phyloP scores from a whole-genome alignment of 2,888 invertebrate species.

The Drosophila ezoana region DNA sequence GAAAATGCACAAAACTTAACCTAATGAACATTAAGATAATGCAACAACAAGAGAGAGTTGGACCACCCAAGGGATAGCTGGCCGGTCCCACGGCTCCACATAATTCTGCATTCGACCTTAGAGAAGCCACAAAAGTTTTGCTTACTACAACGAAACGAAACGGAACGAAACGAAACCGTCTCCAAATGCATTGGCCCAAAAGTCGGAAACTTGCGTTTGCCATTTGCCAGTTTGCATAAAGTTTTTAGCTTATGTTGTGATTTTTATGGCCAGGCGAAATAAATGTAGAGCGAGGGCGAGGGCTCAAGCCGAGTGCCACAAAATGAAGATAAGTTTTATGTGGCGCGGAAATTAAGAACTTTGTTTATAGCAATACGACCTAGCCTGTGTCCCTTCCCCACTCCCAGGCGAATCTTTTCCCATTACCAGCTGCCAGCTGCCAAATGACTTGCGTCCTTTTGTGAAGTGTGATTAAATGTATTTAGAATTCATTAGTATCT shows the following conservation, averaged over 20 bases:
- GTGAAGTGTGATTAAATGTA: constrained; percentile 64
- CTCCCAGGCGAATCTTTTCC: neutral
- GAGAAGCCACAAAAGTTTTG: constrained; percentile 74
- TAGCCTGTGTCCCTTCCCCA: constrained; percentile 14
- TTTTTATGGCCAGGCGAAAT: constrained; percentile 62
- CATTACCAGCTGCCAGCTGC: constrained; percentile 8
- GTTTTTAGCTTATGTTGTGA: constrained; percentile 80
- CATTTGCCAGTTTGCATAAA: constrained; percentile 80
- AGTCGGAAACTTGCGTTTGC: constrained; percentile 72
- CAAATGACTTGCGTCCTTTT: constrained; percentile 39
- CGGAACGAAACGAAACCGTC: constrained; percentile 25
- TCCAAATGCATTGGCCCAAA: constrained; percentile 69
- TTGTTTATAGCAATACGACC: constrained; percentile 60
- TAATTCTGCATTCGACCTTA: constrained; percentile 73
- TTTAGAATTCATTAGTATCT: constrained; percentile 75
- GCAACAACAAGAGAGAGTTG: constrained; percentile 62
- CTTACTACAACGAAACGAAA: constrained; percentile 49
- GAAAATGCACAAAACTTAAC: constrained; percentile 81
- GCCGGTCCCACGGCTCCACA: constrained; percentile 43
- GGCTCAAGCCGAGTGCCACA: constrained; percentile 47
- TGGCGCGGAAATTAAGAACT: constrained; percentile 81
- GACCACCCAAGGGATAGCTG: constrained; percentile 13
- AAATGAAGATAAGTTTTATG: constrained; percentile 80
- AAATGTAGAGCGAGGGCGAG: constrained; percentile 1
- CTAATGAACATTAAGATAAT: constrained; percentile 82